Evolutionary conservation across 2,113 vertebrate species (phyloP), one percentile per base, ranked within the genome.

Genomic region (Microcebus ravelobensis): DNA sequence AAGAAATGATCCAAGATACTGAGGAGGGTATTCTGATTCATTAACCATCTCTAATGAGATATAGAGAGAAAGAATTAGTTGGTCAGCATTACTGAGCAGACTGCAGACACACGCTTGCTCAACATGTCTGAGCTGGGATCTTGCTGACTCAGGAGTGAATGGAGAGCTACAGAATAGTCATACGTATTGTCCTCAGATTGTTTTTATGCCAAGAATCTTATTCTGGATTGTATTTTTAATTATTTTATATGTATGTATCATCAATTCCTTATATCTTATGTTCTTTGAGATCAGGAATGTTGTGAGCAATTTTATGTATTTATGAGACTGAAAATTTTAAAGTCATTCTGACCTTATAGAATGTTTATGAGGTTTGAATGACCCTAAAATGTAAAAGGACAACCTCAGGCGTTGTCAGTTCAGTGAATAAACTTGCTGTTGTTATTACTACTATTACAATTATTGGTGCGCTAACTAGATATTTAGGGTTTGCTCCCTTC

Each of bases 41-140:
- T 96, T 77, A 73, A 50, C 67, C 48, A 23, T 63, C 57, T 67
- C 48, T 94, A 79, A 87, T 91, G 93, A 94, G 42, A 63, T 79
- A 71, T 73, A 63, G 34, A 63, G 57, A 55, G 50, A 27, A 34
- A 52, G 21, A 84, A 70, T 39, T 36, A 27, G 42, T n/a, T 57
- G 71, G 82, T 68, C 85, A 89, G 81, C 73, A 48, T 25, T 36
- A n/a, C 5, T 39, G 50, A 77, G 36, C 52, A 4, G 45, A 63
- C 9, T 36, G 13, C n/a, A 77, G 76, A 68, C 59, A 31, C 39
- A 27, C 17, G 25, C 6, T 68, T 74, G 31, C 12, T 31, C 0
- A 5, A 50, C n/a, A 68, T 61, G 15, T 29, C 61, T 88, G 71
- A 74, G n/a, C 57, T 89, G 39, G n/a, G 45, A 42, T 61, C 93